A percentile compares a stretch with the other conserved stretches of the same genome.
These are phyloP conservation scores for Tetrao urogallus DNA, from an alignment of 2,113 vertebrate genomes.

Conservation along the genomic window DNA sequence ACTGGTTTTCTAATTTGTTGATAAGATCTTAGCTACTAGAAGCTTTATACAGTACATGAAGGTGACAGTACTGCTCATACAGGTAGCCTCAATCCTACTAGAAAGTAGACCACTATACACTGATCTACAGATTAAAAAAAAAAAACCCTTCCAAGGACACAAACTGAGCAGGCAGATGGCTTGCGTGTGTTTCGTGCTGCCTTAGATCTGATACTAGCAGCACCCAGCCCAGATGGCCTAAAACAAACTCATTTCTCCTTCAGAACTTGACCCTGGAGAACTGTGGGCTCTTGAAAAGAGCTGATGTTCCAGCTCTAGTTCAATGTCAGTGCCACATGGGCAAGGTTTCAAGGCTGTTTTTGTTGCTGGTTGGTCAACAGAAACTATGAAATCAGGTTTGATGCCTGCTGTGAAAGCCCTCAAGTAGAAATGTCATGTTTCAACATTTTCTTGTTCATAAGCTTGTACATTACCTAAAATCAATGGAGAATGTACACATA, in stretches of 20 bases:
- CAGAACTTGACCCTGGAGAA: not conserved
- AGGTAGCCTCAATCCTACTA: not conserved
- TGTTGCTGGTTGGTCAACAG: not conserved
- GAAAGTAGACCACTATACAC: not conserved
- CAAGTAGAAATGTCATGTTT: not conserved
- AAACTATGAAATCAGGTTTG: not conserved
- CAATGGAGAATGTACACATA: not conserved
- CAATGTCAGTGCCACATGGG: not conserved
- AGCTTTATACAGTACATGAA: not conserved
- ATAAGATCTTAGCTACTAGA: not conserved
- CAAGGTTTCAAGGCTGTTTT: not conserved
- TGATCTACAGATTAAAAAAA: not conserved
- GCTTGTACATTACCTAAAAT: not conserved
- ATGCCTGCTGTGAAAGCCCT: not conserved
- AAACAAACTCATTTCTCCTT: not conserved
- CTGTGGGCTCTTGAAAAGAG: not conserved
- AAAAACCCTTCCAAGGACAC: not conserved
- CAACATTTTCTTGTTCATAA: not conserved
- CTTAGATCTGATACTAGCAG: not conserved
- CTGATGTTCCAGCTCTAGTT: not conserved
- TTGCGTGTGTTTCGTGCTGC: not conserved
- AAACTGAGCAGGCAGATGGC: not conserved
- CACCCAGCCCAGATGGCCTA: not conserved
- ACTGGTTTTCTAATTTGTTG: not conserved
- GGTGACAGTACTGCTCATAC: not conserved